phyloP scores from a whole-genome alignment of 2,113 vertebrate genomes.

The Ceyx cyanopectus region DNA sequence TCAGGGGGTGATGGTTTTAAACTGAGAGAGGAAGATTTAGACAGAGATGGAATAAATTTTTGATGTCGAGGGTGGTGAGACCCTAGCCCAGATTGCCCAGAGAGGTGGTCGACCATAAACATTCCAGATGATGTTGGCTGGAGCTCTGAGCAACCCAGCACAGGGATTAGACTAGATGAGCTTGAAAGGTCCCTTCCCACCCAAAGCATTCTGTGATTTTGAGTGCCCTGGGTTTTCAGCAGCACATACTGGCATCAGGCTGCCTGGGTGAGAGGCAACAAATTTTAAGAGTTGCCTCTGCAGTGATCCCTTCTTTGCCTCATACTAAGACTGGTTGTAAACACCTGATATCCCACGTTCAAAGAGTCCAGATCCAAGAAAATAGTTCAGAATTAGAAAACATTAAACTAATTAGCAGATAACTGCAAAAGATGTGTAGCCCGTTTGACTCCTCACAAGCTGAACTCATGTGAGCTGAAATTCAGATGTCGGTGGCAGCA shows the following conservation, averaged over 20 bases:
- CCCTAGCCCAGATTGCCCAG: background rate
- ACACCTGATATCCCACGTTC: background rate
- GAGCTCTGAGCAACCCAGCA: background rate
- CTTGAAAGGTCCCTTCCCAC: background rate
- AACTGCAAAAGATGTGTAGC: background rate
- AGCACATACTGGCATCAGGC: accelerated
- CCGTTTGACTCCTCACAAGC: accelerated
- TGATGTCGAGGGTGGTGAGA: background rate
- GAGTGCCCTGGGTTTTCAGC: background rate
- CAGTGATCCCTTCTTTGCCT: background rate
- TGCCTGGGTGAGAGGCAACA: background rate
- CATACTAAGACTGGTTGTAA: background rate
- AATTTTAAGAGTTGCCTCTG: background rate
- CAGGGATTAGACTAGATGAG: background rate
- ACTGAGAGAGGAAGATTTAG: background rate
- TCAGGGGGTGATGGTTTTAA: background rate
- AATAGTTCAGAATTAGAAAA: background rate
- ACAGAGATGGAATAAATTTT: background rate
- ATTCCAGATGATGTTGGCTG: background rate
- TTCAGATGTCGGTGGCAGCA: background rate
- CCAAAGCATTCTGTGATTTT: background rate
- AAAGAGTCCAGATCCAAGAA: background rate
- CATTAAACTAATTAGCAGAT: background rate
- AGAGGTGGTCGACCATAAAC: background rate
- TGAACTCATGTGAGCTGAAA: background rate